Percentiles rank a stretch among this genome's conserved stretches.
These are phyloP conservation scores for Antechinus stuartii DNA, from an alignment of 2,113 vertebrate genomes.

Conservation along the genomic window DNA sequence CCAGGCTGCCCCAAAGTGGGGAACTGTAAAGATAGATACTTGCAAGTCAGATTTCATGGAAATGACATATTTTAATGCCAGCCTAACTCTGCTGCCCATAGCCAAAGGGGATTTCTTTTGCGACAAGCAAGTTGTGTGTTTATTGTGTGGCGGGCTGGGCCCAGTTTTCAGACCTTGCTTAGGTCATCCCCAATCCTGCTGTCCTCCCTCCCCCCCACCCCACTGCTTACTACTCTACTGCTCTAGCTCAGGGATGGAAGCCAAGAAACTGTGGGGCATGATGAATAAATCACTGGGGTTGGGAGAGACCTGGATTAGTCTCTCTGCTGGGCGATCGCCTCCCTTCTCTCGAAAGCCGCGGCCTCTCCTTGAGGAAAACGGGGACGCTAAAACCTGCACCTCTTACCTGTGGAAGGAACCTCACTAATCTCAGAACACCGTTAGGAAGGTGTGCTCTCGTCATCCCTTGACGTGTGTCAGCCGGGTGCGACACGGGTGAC, in stretches of 20 bases:
- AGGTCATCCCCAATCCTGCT: not conserved
- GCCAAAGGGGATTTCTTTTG: not conserved
- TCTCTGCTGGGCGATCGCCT: not conserved
- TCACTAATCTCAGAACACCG: not conserved
- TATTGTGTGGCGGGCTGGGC: not conserved
- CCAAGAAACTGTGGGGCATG: not conserved
- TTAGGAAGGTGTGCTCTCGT: not conserved
- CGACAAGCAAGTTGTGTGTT: not conserved
- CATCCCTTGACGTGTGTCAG: not conserved
- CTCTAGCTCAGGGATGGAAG: not conserved
- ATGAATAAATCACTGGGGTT: not conserved
- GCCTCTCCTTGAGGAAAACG: not conserved
- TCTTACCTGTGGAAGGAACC: not conserved
- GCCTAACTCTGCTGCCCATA: not conserved
- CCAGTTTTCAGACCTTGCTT: not conserved
- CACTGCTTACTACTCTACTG: not conserved
- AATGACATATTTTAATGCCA: not conserved
- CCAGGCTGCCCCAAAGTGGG: not conserved
- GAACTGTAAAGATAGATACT: not conserved
- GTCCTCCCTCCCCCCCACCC: not conserved
- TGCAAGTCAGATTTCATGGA: not conserved
- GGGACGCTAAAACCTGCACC: not conserved
- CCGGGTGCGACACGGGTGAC: not conserved
- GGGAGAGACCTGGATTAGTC: not conserved
- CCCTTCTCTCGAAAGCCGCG: not conserved